These are phyloP conservation scores for Chaetophractus vellerosus DNA, from an alignment of 2,797 vertebrate genomes.

Conservation along the genomic window DNA sequence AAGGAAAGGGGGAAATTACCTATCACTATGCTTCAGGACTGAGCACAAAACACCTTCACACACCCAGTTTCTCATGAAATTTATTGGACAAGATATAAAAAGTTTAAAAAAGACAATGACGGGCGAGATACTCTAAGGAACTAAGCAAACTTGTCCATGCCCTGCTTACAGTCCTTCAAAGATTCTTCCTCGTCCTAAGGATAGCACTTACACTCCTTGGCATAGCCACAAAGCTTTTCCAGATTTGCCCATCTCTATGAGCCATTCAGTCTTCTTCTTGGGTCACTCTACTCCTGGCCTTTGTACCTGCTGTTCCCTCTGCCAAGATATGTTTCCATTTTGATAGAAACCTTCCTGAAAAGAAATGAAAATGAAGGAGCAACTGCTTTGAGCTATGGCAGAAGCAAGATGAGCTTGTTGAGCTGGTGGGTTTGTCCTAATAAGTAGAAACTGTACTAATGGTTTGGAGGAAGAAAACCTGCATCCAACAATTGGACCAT, in stretches of 20 bases:
- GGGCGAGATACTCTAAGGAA: conserved; percentile 1
- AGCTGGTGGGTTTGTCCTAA: conserved; percentile 23
- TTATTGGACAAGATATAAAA: background rate
- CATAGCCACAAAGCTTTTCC: background rate
- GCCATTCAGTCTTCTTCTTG: background rate
- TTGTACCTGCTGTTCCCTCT: background rate
- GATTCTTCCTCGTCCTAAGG: background rate
- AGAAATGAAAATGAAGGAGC: conserved; percentile 28
- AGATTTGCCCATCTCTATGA: rapidly evolving
- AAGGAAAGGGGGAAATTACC: background rate
- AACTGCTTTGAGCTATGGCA: conserved; percentile 11
- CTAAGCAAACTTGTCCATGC: background rate
- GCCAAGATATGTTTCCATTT: background rate
- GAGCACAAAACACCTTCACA: background rate
- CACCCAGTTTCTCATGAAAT: background rate
- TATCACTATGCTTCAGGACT: conserved; percentile 38
- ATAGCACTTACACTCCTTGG: background rate
- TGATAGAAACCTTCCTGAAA: no score
- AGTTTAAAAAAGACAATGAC: conserved; percentile 6
- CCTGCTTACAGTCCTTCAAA: background rate
- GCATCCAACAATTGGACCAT: background rate
- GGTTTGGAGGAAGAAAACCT: conserved; percentile 13
- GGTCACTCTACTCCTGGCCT: background rate
- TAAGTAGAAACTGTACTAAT: conserved; percentile 16
- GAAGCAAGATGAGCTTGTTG: conserved; percentile 31